A percentile compares a stretch with the other conserved stretches of the same genome.
Conservation (phyloP, 2,113 vertebrate species). For the Zosterops hypoxanthus region DNA sequence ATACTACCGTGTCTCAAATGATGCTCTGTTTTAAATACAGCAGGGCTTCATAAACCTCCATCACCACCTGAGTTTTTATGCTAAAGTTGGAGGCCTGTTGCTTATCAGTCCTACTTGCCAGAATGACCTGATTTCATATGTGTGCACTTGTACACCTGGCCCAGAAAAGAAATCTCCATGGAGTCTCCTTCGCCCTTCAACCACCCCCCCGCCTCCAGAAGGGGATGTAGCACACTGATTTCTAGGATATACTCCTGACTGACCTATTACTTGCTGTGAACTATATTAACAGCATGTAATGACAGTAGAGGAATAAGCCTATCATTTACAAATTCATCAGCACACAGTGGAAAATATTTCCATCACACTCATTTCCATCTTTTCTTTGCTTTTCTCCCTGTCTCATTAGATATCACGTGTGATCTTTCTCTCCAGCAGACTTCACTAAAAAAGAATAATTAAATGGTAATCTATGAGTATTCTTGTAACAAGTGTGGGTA, state of each 20-base stretch:
- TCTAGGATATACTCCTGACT: background rate
- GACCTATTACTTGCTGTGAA: background rate
- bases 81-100: background rate
- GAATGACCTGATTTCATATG: background rate
- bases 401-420: background rate
- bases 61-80: background rate
- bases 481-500: background rate
- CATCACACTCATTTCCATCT: background rate
- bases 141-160: background rate
- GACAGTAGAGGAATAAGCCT: background rate
- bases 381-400: background rate
- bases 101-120: background rate
- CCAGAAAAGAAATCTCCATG: background rate
- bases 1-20: background rate
- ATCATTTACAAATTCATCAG: background rate
- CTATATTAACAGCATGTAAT: background rate
- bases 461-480: background rate
- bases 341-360: background rate
- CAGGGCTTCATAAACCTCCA: background rate
- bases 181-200: background rate
- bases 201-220: background rate
- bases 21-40: background rate
- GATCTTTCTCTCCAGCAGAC: background rate
- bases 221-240: background rate
- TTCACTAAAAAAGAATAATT: conserved; percentile 13